Evolutionary conservation across 2,797 vertebrate species (phyloP), one percentile per base, ranked within the genome.

Genomic region (Pseudocheirus occidentalis): DNA sequence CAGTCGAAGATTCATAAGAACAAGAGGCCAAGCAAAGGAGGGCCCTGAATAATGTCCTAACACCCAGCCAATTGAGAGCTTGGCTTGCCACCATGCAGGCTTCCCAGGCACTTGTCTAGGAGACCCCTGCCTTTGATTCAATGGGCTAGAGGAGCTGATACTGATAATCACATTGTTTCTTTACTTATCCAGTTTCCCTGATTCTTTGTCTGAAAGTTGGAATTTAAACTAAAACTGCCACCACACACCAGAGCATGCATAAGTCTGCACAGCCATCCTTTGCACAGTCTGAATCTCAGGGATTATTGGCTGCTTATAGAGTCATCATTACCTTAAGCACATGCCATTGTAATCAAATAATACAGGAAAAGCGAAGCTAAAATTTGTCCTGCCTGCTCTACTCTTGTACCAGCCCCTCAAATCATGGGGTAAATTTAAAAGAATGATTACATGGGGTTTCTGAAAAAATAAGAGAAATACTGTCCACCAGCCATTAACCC

Each of bases 191-290:
- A 66, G 91, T 94, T 97, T 90, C 62, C 94, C 95, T 91, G 53
- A 91, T 96, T 97, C 93, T 97, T 94, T 98, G 66, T 94, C 97
- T 98, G 95, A 92, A 97, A 98, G 94, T 97, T 98, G 97, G 97
- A 98, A 98, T 98, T 98, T 98, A 98, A 97, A 94, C 55, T 50
- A 91, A 97, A 98, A 98, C 91, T 95, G 97, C 94, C 97, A 97
- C 59, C 95, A 98, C 94, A 40, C 95, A 90, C 0, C 56, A 96
- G 97, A 96, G 54, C 40, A 97, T 96, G 97, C 98, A 97, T 98
- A 97, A 98, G 93, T 95, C 56, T 95, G 93, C 53, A 92, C 66
- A 9, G 1, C 18, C 57, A 96, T 93, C 97, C 97, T 98, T 97
- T 94, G 91, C 98, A 97, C 59, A 94, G 97, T 95, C 89, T 73